Base-by-base conservation (phyloP, 2,888 invertebrate genomes). In the Suillia variegata region DNA sequence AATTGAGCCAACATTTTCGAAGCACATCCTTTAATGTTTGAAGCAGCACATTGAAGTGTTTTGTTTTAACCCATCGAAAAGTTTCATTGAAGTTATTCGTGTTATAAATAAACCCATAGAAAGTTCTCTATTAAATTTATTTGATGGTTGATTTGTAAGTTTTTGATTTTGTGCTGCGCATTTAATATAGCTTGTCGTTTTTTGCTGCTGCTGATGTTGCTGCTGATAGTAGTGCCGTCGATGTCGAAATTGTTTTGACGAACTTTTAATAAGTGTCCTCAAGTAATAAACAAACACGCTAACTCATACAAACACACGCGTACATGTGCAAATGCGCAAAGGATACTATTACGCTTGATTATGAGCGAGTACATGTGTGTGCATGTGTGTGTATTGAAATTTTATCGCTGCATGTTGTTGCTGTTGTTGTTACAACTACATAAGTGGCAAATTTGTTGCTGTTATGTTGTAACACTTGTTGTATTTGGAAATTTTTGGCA, bases 381-480 rank as follows among this genome's bases (percentile, higher is more conserved):
- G 51, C 47, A 50, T 42, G 24, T 33, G 21, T 51, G 22, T 22
- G 55, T 53, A 49, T 57, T 38, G 38, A 38, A 8, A 13, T 38
- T 38, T 38, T 38, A 38, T 38, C n/a, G n/a, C 54, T 56, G 58
- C 38, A 24, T 61, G 48, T 13, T 38, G 38, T 38, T 13, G 38
- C 38, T 38, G 38, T 38, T 4, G 38, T 13, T 13, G 38, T 31
- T 38, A 65, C 68, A 67, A 75, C n/a, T n/a, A n/a, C n/a, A 67
- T 66, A 66, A 64, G 59, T 65, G 69, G 66, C 69, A 73, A 71
- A 73, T 76, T 69, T 66, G 67, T 65, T 70, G 74, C 71, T 74
- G 63, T 65, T 59, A 56, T 26, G 61, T 61, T 26, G 24, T 10
- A 15, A 21, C 38, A 3, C n/a, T 38, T 21, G 53, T 38, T 34